Conservation (phyloP, 2,888 invertebrate species). For the Eurois occulta region DNA sequence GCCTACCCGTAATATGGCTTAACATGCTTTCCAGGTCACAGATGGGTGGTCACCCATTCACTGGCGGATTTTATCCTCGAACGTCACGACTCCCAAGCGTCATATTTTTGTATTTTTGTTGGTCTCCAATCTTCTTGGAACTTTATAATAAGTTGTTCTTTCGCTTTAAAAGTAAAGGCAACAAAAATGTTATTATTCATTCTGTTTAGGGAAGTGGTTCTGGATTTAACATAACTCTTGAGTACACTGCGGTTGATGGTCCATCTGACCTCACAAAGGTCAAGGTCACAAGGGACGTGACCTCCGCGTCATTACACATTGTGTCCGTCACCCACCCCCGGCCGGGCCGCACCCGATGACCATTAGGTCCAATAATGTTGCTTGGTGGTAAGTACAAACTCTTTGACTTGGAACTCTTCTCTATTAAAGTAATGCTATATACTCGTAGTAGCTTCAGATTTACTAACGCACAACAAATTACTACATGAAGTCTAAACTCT, state of each 20-base stretch:
- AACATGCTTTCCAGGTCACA: not conserved
- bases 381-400: not conserved
- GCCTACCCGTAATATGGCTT: not conserved
- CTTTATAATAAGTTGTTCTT: not conserved
- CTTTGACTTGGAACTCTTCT: not conserved
- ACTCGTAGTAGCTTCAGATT: not conserved
- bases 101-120: too few species aligned
- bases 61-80: not conserved
- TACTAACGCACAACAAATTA: not conserved
- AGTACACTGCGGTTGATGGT: not conserved
- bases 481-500: not conserved
- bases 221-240: not conserved
- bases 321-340: not conserved
- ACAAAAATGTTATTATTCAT: not conserved
- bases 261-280: constrained; percentile 1
- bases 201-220: not conserved
- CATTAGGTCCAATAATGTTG: not conserved
- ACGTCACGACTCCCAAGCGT: not conserved
- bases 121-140: not conserved
- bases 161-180: not conserved
- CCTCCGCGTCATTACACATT: constrained; percentile 5
- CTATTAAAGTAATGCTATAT: not conserved
- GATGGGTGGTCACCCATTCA: not conserved
- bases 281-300: constrained; percentile 12
- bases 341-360: constrained; percentile 4